phyloP scores from a whole-genome alignment of 2,797 vertebrate genomes.

The Agapornis canus region DNA sequence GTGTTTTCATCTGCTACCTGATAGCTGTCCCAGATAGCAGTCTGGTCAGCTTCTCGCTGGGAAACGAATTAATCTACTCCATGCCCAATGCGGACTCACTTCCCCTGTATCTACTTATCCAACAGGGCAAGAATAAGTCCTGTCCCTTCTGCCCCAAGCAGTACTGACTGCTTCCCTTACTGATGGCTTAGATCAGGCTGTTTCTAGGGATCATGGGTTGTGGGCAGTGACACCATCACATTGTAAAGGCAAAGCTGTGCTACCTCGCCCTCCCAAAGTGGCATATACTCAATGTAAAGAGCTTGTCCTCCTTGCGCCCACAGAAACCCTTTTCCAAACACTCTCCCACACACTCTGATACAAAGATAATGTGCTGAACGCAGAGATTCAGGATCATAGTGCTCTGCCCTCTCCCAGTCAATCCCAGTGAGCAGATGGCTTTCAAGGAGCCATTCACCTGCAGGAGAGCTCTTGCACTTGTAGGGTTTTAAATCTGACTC shows the following conservation, averaged over 20 bases:
- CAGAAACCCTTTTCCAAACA: background rate
- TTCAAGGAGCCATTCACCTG: background rate
- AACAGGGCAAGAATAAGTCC: background rate
- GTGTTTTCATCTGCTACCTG: constrained; percentile 6
- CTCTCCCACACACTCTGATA: too few species aligned
- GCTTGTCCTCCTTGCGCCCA: background rate
- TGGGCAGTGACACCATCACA: background rate
- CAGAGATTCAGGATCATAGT: background rate
- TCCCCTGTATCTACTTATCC: background rate
- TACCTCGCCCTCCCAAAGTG: background rate
- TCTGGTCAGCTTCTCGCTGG: background rate
- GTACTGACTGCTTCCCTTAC: background rate
- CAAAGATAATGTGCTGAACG: background rate
- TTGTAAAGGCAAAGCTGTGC: background rate
- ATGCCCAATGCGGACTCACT: background rate
- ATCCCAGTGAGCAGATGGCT: background rate
- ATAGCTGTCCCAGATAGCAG: background rate
- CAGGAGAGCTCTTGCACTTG: background rate
- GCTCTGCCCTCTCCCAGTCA: background rate
- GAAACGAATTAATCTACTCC: background rate
- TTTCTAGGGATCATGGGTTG: background rate
- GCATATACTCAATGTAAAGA: background rate
- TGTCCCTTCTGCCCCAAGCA: background rate
- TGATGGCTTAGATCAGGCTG: background rate
- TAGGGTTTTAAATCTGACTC: background rate